These are phyloP conservation scores for Asobara japonica DNA, from an alignment of 1,140 invertebrate species.

Conservation along the genomic window DNA sequence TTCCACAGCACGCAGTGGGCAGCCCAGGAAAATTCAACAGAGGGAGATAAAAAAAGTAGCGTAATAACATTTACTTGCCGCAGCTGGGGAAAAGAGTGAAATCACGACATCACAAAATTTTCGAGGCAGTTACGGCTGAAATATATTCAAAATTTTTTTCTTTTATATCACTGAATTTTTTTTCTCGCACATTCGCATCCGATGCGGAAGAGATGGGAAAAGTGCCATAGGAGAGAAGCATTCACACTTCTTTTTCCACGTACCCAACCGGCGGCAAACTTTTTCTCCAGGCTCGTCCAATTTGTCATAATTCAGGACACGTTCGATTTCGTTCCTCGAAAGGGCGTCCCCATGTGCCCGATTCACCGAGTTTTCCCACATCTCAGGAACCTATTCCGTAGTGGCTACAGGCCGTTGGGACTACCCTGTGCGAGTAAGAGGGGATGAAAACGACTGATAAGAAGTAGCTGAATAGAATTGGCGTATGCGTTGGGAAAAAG, in stretches of 20 bases:
- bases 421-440: not conserved
- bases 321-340: slow-evolving; percentile 6
- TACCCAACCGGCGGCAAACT: not conserved
- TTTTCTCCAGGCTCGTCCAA: not conserved
- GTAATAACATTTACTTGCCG: not conserved
- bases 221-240: not conserved
- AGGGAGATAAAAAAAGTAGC: no score
- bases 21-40: not conserved
- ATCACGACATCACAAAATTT: slow-evolving; percentile 5
- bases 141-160: not conserved
- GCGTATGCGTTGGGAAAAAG: not conserved
- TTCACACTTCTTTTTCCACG: no score
- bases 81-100: not conserved
- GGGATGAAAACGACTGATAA: slow-evolving; percentile 1
- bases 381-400: not conserved
- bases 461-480: not conserved
- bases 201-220: not conserved
- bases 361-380: not conserved
- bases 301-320: slow-evolving; percentile 8
- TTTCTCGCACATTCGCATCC: slow-evolving; percentile 6
- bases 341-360: not conserved
- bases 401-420: not conserved
- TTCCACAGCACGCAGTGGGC: not conserved
- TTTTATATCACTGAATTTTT: not conserved
- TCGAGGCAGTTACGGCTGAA: not conserved